Percentiles rank a stretch among this genome's conserved stretches.
Evolutionary conservation across 2,113 vertebrate genomes (phyloP).

Genomic region (Rhinolophus ferrumequinum): DNA sequence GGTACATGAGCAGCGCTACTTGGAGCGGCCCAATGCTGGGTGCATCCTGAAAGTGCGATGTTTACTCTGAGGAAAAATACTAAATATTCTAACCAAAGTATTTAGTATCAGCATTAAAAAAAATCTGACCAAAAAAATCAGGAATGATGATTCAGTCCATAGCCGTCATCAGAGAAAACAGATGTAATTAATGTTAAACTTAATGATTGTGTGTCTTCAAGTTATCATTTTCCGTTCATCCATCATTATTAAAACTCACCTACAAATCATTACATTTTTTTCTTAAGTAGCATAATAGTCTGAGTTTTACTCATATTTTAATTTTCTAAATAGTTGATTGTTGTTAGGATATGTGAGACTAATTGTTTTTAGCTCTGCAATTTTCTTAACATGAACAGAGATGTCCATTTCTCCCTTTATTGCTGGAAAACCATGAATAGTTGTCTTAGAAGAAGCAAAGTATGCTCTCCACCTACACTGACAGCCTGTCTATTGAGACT

Average conservation of each 20-base stretch:
- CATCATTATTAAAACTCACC: background rate
- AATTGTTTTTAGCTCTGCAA: background rate
- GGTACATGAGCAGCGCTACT: background rate
- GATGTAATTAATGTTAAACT: background rate
- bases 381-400: background rate
- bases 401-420: background rate
- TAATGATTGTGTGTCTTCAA: background rate
- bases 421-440: background rate
- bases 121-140: background rate
- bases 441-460: background rate
- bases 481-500: background rate
- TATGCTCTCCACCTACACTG: background rate
- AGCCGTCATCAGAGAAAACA: background rate
- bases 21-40: accelerated
- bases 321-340: background rate
- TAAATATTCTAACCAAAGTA: background rate
- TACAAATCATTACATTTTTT: background rate
- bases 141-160: background rate
- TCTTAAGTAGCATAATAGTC: background rate
- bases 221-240: background rate
- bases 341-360: background rate
- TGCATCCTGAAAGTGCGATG: background rate
- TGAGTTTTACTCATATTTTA: background rate
- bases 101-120: background rate
- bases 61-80: background rate